Percentiles rank a stretch among this genome's conserved stretches.
Evolutionary conservation across 2,888 invertebrate species (phyloP).

Genomic region (Tetrapedia diversipes): DNA sequence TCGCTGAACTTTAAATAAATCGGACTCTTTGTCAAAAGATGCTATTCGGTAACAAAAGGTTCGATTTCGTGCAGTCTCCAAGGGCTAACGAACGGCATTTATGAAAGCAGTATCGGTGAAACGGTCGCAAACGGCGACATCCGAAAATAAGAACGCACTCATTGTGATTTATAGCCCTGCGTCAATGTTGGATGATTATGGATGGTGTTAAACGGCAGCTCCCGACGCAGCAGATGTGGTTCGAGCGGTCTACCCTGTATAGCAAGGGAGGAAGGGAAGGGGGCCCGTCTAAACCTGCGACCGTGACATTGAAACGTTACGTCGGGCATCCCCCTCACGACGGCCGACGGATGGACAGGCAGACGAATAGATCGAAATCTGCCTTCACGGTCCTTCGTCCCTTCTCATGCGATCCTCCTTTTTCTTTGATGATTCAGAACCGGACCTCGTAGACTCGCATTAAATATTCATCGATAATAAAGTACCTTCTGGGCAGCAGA

Average conservation of each 20-base stretch:
- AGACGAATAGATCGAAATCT: slow-evolving; percentile 63
- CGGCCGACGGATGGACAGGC: slow-evolving; percentile 60
- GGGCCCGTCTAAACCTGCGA: slow-evolving; percentile 56
- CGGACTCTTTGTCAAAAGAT: no score
- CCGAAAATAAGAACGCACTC: slow-evolving; percentile 40
- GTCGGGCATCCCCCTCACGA: slow-evolving; percentile 63
- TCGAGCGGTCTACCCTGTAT: slow-evolving; percentile 57
- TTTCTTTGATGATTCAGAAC: slow-evolving; percentile 36
- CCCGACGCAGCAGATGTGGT: slow-evolving; percentile 50
- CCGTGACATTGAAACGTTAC: slow-evolving; percentile 70
- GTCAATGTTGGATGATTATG: slow-evolving; percentile 50
- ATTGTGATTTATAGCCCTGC: slow-evolving; percentile 41
- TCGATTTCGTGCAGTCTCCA: no score
- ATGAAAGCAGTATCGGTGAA: neutral
- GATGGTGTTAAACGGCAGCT: slow-evolving; percentile 52
- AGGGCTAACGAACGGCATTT: neutral
- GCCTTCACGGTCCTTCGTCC: slow-evolving; percentile 54
- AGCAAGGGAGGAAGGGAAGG: slow-evolving; percentile 34
- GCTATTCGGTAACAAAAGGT: no score
- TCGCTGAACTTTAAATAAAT: no score
- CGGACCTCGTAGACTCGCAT: slow-evolving; percentile 16
- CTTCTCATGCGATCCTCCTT: slow-evolving; percentile 51
- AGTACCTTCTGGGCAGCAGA: neutral
- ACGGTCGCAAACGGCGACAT: neutral
- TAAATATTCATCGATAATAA: slow-evolving; percentile 43